Evolutionary conservation across 2,888 invertebrate genomes (phyloP).

Genomic region (Thelaira solivaga): DNA sequence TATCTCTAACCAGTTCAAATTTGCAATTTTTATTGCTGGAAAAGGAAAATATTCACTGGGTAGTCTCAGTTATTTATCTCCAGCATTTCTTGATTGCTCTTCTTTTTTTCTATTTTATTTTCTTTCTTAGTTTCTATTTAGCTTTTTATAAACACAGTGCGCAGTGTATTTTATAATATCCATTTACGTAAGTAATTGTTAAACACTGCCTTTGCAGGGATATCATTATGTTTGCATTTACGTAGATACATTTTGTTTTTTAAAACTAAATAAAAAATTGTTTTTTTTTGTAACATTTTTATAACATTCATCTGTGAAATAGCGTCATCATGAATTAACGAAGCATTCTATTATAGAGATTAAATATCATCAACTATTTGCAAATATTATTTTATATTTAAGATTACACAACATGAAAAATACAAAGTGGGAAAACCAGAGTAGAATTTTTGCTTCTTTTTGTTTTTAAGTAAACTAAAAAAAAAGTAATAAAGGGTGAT

Average conservation of each 20-base stretch:
- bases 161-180: constrained; percentile 30
- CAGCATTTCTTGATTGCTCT: background rate
- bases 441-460: too few species aligned
- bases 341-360: constrained; percentile 60
- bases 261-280: constrained; percentile 32
- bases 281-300: constrained; percentile 23
- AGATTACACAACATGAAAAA: constrained; percentile 15
- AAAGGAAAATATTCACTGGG: too few species aligned
- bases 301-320: constrained; percentile 32
- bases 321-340: constrained; percentile 59
- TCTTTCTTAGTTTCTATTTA: background rate
- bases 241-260: constrained; percentile 6
- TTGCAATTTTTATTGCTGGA: too few species aligned
- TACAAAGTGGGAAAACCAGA: background rate
- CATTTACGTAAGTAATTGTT: constrained; percentile 55
- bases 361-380: constrained; percentile 49
- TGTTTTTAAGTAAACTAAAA: too few species aligned
- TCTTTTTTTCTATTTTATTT: background rate
- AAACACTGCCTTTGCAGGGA: background rate
- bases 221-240: background rate
- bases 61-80: too few species aligned
- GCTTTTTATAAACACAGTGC: background rate
- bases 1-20: too few species aligned
- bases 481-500: too few species aligned
- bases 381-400: background rate